These are phyloP conservation scores for Chymomyza fuscimana DNA, from an alignment of 2,888 invertebrate genomes.

Conservation along the genomic window DNA sequence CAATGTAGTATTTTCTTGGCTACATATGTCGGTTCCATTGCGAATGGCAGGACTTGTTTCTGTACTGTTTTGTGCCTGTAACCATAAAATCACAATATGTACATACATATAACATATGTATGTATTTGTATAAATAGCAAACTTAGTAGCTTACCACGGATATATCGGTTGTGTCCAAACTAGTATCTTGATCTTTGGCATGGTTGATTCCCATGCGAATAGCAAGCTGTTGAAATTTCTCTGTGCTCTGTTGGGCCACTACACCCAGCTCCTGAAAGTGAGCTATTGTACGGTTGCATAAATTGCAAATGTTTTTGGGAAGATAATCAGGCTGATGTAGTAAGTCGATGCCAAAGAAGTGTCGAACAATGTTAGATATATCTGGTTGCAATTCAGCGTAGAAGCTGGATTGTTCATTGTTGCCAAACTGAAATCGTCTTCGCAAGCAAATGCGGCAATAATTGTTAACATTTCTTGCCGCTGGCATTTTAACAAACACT, in stretches of 20 bases:
- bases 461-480: constrained; percentile 56
- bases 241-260: constrained; percentile 57
- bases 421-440: constrained; percentile 25
- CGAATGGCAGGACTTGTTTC: no score
- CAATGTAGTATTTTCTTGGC: no score
- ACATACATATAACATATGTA: no score
- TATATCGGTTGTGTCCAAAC: neutral
- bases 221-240: constrained; percentile 38
- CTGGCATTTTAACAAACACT: constrained; percentile 36
- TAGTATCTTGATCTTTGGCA: neutral
- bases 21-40: no score
- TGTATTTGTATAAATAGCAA: neutral
- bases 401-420: constrained; percentile 21
- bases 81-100: constrained; percentile 32
- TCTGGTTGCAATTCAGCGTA: constrained; percentile 44
- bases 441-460: constrained; percentile 70
- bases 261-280: constrained; percentile 65
- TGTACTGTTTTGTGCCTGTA: neutral
- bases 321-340: constrained; percentile 52
- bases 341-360: constrained; percentile 64
- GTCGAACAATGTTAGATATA: constrained; percentile 54
- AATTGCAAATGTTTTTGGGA: constrained; percentile 65
- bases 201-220: constrained; percentile 12
- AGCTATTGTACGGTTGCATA: constrained; percentile 63
- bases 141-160: constrained; percentile 39